Conservation (phyloP, 2,113 vertebrate genomes). For the Aspidoscelis tigris region DNA sequence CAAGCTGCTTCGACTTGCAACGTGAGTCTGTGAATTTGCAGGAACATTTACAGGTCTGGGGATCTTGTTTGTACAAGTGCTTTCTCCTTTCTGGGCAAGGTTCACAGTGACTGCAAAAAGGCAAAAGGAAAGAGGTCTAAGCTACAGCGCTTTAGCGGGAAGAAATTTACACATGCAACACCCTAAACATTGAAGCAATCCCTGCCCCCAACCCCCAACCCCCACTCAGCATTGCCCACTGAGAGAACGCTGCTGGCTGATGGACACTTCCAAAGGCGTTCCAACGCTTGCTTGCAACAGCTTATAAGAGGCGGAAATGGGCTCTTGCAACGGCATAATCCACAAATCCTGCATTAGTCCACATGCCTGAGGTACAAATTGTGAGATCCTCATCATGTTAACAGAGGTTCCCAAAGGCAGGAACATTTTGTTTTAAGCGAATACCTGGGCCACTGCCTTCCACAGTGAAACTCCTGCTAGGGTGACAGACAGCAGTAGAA, state of each 20-base stretch:
- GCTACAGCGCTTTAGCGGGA: slow-evolving; percentile 88
- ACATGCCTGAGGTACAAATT: slow-evolving; percentile 54
- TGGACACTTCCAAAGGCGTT: slow-evolving; percentile 57
- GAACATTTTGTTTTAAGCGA: fast-evolving
- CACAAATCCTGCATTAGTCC: slow-evolving; percentile 73
- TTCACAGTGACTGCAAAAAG: slow-evolving; percentile 96
- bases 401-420: slow-evolving; percentile 39
- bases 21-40: slow-evolving; percentile 96
- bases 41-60: slow-evolving; percentile 96
- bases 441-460: slow-evolving; percentile 40
- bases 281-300: slow-evolving; percentile 59
- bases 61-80: slow-evolving; percentile 96
- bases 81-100: slow-evolving; percentile 94
- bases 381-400: slow-evolving; percentile 51
- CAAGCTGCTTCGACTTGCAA: slow-evolving; percentile 97
- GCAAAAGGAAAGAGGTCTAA: slow-evolving; percentile 91
- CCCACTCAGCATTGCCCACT: slow-evolving; percentile 60
- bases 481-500: neutral
- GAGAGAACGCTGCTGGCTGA: slow-evolving; percentile 34
- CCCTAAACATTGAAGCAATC: slow-evolving; percentile 75
- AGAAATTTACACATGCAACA: slow-evolving; percentile 82
- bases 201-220: slow-evolving; percentile 61
- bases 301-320: slow-evolving; percentile 72
- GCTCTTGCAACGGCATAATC: slow-evolving; percentile 63
- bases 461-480: slow-evolving; percentile 40